Conservation (phyloP, 92 coral and sea anemone genomes). For the Epizoanthus illoricatus region DNA sequence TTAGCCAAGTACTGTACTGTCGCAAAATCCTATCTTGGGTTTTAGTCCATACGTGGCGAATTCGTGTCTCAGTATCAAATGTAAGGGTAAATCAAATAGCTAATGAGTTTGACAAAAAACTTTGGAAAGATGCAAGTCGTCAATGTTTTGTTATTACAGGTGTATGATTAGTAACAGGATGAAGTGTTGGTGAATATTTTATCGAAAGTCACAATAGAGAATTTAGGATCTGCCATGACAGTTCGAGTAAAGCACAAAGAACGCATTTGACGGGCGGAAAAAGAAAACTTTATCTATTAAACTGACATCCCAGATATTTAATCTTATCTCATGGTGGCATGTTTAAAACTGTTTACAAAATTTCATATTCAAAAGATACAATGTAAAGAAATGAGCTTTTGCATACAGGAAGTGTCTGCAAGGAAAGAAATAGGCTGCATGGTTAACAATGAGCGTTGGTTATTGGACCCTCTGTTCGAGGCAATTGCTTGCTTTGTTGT, state of each 20-base stretch:
- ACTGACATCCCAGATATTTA: too few species aligned
- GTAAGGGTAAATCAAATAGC: background rate
- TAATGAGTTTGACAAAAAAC: background rate
- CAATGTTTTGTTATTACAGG: conserved; percentile 14
- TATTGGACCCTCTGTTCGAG: too few species aligned
- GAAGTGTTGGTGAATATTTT: background rate
- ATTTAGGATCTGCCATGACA: background rate
- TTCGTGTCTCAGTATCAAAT: background rate
- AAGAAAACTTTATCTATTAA: too few species aligned
- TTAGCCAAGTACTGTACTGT: background rate
- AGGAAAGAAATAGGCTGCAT: too few species aligned
- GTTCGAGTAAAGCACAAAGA: background rate
- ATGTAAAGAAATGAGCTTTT: too few species aligned
- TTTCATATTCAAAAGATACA: too few species aligned
- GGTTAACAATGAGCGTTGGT: too few species aligned
- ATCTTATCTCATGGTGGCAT: too few species aligned
- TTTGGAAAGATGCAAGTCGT: conserved; percentile 7
- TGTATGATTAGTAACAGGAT: background rate
- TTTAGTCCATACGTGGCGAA: background rate
- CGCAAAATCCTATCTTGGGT: background rate
- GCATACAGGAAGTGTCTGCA: too few species aligned
- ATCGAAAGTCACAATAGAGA: background rate
- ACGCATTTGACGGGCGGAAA: too few species aligned
- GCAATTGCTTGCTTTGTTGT: too few species aligned
- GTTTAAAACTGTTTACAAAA: too few species aligned